Evolutionary conservation across 2,888 invertebrate genomes (phyloP).

Genomic region (Pollenia labialis): DNA sequence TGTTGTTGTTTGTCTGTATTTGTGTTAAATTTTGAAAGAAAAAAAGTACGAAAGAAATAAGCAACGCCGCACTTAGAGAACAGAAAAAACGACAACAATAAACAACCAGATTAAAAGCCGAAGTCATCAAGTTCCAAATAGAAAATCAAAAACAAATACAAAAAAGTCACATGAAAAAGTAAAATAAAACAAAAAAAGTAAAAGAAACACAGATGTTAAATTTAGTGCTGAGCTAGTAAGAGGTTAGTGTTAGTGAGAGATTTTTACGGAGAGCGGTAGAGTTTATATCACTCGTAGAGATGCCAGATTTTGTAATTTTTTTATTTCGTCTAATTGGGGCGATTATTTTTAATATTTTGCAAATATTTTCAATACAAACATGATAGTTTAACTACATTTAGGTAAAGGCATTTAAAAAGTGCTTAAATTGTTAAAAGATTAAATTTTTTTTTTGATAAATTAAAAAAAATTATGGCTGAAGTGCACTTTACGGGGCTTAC

Average conservation of each 20-base stretch:
- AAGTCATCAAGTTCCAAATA: slow-evolving; percentile 65
- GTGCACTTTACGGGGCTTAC: too few species aligned
- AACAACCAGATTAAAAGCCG: slow-evolving; percentile 35
- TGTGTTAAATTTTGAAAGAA: slow-evolving; percentile 59
- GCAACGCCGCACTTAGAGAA: slow-evolving; percentile 56
- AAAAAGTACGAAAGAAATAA: slow-evolving; percentile 40
- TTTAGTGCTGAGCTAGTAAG: slow-evolving; percentile 45
- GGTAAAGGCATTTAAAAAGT: too few species aligned
- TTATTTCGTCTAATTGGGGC: neutral
- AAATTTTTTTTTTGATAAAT: too few species aligned
- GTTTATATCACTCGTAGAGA: slow-evolving; percentile 9
- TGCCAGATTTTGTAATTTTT: slow-evolving; percentile 3
- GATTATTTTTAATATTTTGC: too few species aligned
- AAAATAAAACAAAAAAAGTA: slow-evolving; percentile 27
- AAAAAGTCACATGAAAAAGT: slow-evolving; percentile 33
- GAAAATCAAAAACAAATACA: slow-evolving; percentile 47
- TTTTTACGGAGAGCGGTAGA: slow-evolving; percentile 15
- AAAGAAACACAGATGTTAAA: slow-evolving; percentile 36
- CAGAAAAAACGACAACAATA: slow-evolving; percentile 8
- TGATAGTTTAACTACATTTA: too few species aligned
- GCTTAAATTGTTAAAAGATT: too few species aligned
- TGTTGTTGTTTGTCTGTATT: slow-evolving; percentile 62
- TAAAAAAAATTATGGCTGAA: too few species aligned
- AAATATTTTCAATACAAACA: too few species aligned
- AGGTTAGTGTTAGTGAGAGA: slow-evolving; percentile 17